Conservation (phyloP, 1,140 invertebrate species). For the Cryptotermes secundus region DNA sequence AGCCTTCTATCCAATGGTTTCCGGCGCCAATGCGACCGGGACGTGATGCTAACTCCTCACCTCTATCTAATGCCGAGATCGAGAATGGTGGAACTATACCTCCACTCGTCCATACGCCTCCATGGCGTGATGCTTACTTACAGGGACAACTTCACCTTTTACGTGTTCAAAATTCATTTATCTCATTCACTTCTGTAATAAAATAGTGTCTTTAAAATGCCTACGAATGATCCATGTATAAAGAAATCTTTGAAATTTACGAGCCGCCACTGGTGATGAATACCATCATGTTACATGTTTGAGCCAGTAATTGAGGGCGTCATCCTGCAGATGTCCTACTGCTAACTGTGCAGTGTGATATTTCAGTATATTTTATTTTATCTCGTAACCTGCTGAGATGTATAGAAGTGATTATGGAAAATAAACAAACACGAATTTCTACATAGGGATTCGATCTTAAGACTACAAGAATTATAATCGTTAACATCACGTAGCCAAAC, state of each 20-base stretch:
- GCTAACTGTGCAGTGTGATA: not conserved
- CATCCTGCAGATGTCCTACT: not conserved
- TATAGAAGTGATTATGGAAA: not conserved
- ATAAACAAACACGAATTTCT: not conserved
- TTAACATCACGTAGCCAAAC: not conserved
- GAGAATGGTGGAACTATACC: no score
- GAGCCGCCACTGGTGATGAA: not conserved
- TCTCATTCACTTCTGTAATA: no score
- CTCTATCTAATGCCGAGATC: no score
- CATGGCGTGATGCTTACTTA: no score
- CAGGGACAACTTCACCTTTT: no score
- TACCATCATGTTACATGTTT: not conserved
- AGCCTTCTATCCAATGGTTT: no score
- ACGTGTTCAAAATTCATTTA: no score
- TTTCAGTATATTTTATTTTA: not conserved
- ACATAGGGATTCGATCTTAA: not conserved
- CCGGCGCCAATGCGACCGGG: no score
- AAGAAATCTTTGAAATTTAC: not conserved
- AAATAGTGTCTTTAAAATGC: no score
- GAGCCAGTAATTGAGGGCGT: not conserved
- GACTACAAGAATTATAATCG: not conserved
- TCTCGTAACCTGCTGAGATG: not conserved
- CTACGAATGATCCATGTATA: no score
- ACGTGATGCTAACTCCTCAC: no score
- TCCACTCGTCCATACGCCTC: no score